These are phyloP conservation scores for Daubentonia madagascariensis DNA, from an alignment of 2,113 vertebrate species.

Conservation along the genomic window DNA sequence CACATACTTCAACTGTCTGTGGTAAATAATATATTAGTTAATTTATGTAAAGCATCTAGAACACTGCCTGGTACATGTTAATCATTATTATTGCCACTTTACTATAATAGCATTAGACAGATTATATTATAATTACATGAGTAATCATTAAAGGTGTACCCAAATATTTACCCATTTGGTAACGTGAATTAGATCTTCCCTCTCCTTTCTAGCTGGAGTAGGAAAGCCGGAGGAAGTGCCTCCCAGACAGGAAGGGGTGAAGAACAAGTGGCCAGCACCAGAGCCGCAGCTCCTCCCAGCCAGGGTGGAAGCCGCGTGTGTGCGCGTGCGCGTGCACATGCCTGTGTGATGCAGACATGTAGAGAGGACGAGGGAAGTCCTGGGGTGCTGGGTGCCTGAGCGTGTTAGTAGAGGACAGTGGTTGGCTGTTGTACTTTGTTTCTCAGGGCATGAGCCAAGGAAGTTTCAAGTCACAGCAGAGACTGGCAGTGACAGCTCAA, in stretches of 20 bases:
- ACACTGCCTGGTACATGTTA: background rate
- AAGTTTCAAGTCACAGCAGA: background rate
- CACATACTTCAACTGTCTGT: background rate
- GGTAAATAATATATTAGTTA: background rate
- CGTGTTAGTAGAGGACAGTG: accelerated
- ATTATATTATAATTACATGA: background rate
- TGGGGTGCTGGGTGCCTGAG: accelerated
- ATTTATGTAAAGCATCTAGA: background rate
- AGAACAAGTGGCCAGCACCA: background rate
- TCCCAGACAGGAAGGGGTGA: background rate
- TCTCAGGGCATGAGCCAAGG: background rate
- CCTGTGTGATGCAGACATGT: background rate
- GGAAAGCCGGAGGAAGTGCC: background rate
- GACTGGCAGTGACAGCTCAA: background rate
- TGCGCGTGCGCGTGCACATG: accelerated
- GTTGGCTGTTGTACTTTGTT: background rate
- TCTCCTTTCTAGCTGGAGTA: background rate
- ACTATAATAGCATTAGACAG: background rate
- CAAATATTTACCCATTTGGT: background rate
- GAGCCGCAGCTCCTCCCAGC: background rate
- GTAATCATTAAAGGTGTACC: background rate
- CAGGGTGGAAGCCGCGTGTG: background rate
- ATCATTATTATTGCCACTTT: background rate
- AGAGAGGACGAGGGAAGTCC: background rate
- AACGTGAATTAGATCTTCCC: background rate